Evolutionary conservation across 1,140 invertebrate species (phyloP), one percentile per base, ranked within the genome.

Genomic region (Schlechtendalia chinensis): DNA sequence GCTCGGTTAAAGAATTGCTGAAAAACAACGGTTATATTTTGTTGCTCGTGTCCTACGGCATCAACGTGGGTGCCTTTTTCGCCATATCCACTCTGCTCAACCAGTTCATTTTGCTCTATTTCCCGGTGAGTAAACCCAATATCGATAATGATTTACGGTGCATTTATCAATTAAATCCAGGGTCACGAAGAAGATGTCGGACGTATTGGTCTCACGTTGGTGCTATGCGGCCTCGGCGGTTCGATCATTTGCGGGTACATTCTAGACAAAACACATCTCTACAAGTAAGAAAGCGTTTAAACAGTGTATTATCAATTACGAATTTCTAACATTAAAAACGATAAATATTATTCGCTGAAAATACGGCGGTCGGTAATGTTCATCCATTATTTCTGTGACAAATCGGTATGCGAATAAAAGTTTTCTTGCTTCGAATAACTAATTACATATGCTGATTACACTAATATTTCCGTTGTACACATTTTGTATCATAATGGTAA

Each of bases 31-130:
- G 93, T 82, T 97, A 95, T 84, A 85, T 95, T 24, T 85, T 97
- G 5, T 89, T 97, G 1, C 87, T 96, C 12, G 83, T 94, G 22
- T 93, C 93, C 14, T 97, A 97, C 85, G 95, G 94, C 3, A 91
- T 97, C 82, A 98, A 97, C 85, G 93, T 95, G 8, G 96, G 96
- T 0, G 92, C 93, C 6, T 98, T 97, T 87, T 98, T 98, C 85
- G 95, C 94, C 1, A 93, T 98, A 81, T 96, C 94, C 4, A 97
- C 96, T 0, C 88, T 96, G 4, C 89, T 98, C 22, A 96, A 94
- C 85, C 90, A 92, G 85, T 91, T 97, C 81, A 89, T 98, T n/a
- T 85, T 93, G 0, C 84, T 86, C 65, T 92, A 96, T 85, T 96
- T 92, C 85, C 89, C 89, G 82, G 95, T 96, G 87, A 90, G 90